Percentiles rank a stretch among this genome's conserved stretches.
Conservation (phyloP, 1,140 invertebrate genomes). For the Hestina assimilis region DNA sequence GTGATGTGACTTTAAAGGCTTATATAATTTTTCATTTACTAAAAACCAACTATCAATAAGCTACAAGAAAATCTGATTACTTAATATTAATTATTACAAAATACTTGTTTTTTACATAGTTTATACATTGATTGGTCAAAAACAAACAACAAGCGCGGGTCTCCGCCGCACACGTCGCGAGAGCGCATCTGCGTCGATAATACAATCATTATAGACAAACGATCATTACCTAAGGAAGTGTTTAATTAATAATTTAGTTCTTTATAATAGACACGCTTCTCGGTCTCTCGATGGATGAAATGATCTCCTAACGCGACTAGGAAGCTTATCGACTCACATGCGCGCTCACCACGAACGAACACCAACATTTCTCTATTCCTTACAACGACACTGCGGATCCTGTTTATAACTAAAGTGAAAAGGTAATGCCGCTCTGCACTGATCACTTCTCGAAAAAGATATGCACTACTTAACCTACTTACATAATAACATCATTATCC, state of each 20-base stretch:
- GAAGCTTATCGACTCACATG: constrained; percentile 5
- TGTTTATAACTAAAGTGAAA: constrained; percentile 7
- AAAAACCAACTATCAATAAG: constrained; percentile 48
- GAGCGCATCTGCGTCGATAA: constrained; percentile 2
- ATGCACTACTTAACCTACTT: constrained; percentile 29
- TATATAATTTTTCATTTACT: constrained; percentile 37
- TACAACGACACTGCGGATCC: background rate
- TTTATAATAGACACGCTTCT: constrained; percentile 65
- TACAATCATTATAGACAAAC: constrained; percentile 27
- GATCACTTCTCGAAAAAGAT: constrained; percentile 15
- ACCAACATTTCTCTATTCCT: constrained; percentile 1
- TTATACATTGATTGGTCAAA: constrained; percentile 55
- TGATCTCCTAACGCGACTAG: background rate
- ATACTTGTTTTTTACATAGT: constrained; percentile 55
- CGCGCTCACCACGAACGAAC: background rate
- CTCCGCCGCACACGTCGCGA: background rate
- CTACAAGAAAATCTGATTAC: constrained; percentile 42
- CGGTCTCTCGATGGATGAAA: constrained; percentile 52
- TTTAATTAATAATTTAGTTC: constrained; percentile 56
- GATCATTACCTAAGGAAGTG: constrained; percentile 46
- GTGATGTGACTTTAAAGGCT: constrained; percentile 29
- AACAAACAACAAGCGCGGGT: constrained; percentile 32
- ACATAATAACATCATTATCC: constrained; percentile 21
- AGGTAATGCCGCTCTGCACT: constrained; percentile 3
- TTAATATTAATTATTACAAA: constrained; percentile 48